Percentiles rank a stretch among this genome's conserved stretches.
Conservation (phyloP, 1,140 invertebrate genomes). For the Drosophila elegans region DNA sequence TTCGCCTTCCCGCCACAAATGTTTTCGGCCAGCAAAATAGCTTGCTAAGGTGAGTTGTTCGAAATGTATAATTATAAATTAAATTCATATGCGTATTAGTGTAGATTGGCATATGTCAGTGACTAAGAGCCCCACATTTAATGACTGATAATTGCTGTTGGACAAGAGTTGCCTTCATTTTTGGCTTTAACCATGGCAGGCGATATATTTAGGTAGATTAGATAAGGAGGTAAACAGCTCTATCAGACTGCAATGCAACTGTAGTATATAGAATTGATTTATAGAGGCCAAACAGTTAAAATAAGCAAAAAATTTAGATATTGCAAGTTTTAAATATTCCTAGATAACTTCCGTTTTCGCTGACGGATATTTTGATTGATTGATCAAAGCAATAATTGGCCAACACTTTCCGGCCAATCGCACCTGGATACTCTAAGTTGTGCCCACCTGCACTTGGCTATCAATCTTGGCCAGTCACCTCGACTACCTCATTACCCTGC, state of each 20-base stretch:
- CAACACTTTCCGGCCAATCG: conserved; percentile 4
- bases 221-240: conserved; percentile 2
- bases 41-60: conserved; percentile 68
- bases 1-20: conserved; percentile 49
- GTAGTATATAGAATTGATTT: not conserved
- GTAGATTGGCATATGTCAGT: conserved; percentile 45
- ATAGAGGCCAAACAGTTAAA: not conserved
- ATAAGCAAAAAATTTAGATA: not conserved
- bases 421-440: conserved; percentile 6
- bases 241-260: not conserved
- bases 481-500: conserved; percentile 3
- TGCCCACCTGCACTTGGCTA: conserved; percentile 18
- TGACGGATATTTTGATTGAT: conserved; percentile 5
- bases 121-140: conserved; percentile 37
- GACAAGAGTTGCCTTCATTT: conserved; percentile 11
- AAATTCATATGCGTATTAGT: conserved; percentile 20
- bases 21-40: conserved; percentile 52
- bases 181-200: conserved; percentile 1
- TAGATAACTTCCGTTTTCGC: not conserved
- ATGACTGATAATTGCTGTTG: conserved; percentile 46
- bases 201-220: conserved; percentile 22
- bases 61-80: conserved; percentile 25
- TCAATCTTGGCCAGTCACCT: conserved; percentile 16
- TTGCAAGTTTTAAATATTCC: not conserved
- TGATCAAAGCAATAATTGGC: conserved; percentile 11